Conservation (phyloP, 2,797 vertebrate species). For the Muscicapa comitata region DNA sequence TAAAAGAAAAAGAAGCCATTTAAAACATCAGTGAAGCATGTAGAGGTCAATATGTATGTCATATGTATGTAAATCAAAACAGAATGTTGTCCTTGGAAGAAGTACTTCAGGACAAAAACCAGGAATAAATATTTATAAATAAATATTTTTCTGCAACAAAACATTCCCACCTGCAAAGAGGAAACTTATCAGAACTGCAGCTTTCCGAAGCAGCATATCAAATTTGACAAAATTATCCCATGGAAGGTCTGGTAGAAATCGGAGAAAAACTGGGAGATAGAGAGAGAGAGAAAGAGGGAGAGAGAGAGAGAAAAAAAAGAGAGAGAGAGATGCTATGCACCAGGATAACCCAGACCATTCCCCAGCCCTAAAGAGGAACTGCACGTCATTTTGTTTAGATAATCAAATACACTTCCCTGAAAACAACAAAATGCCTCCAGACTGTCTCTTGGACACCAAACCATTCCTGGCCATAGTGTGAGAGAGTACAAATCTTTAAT, state of each 20-base stretch:
- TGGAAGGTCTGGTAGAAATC: neutral
- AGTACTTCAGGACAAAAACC: neutral
- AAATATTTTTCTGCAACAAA: neutral
- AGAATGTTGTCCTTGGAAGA: neutral
- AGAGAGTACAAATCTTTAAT: neutral
- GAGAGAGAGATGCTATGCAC: neutral
- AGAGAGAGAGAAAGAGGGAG: accelerated
- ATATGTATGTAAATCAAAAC: neutral
- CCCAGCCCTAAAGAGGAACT: neutral
- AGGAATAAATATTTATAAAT: neutral
- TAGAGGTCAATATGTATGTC: neutral
- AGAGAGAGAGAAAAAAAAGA: neutral
- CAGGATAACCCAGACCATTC: neutral
- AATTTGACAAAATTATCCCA: neutral
- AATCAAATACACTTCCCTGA: neutral
- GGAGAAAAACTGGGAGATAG: neutral
- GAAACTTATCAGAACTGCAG: neutral
- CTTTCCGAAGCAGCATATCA: neutral
- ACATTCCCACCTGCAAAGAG: neutral
- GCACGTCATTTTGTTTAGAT: neutral
- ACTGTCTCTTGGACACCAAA: neutral
- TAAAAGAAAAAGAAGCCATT: neutral
- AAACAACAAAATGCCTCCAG: neutral
- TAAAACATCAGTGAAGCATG: neutral
- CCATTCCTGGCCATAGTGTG: neutral